Conservation (phyloP, 1,140 invertebrate genomes). For the Leptopilina clavipes region DNA sequence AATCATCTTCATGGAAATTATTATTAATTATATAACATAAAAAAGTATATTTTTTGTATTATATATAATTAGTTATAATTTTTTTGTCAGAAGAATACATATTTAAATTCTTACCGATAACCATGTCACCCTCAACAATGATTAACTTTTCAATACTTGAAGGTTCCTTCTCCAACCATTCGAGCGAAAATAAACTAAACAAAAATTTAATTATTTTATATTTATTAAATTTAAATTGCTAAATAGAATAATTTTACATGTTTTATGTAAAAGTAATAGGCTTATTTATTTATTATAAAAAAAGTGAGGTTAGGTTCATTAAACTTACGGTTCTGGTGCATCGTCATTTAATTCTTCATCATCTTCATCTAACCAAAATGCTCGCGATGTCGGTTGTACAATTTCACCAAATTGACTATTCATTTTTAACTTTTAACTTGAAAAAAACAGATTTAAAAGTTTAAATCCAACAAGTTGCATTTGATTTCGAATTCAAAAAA, state of each 20-base stretch:
- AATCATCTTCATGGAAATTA: too few species aligned
- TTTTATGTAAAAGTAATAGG: slow-evolving; percentile 27
- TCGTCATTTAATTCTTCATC: slow-evolving; percentile 47
- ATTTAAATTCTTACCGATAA: slow-evolving; percentile 58
- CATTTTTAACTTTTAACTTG: slow-evolving; percentile 54
- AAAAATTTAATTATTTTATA: slow-evolving; percentile 37
- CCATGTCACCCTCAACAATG: slow-evolving; percentile 61
- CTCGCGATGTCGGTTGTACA: slow-evolving; percentile 64
- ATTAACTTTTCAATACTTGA: slow-evolving; percentile 57
- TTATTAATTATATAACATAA: slow-evolving; percentile 12
- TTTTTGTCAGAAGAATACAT: too few species aligned
- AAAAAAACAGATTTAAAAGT: background rate
- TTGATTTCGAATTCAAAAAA: too few species aligned
- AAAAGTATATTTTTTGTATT: too few species aligned
- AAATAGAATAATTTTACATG: slow-evolving; percentile 32
- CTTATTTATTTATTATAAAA: slow-evolving; percentile 14
- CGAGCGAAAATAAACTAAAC: slow-evolving; percentile 47
- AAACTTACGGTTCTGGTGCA: slow-evolving; percentile 51
- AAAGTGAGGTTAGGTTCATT: slow-evolving; percentile 29
- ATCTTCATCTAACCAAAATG: slow-evolving; percentile 68
- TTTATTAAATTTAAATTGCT: too few species aligned
- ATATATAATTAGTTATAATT: background rate
- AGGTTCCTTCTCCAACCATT: slow-evolving; percentile 59
- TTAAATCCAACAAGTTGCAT: background rate
- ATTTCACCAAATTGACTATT: slow-evolving; percentile 67